Conservation (phyloP, 2,888 invertebrate genomes). For the Bembecia ichneumoniformis region DNA sequence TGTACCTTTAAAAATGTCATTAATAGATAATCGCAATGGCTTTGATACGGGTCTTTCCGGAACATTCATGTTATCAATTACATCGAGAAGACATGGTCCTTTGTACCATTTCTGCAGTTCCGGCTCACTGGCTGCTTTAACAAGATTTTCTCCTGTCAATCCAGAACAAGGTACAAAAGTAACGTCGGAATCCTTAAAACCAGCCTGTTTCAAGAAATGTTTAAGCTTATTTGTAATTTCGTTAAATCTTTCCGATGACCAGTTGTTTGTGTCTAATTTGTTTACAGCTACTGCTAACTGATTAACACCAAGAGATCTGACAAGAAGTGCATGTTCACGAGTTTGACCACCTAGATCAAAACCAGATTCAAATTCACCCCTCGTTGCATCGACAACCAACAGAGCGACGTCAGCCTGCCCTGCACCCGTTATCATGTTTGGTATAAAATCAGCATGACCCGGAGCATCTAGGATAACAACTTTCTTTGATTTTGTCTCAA, state of each 20-base stretch:
- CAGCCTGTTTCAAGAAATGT: constrained; percentile 89
- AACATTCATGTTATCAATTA: constrained; percentile 89
- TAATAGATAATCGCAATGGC: constrained; percentile 92
- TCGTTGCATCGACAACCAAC: constrained; percentile 94
- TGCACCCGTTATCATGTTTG: constrained; percentile 99
- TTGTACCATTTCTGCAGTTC: constrained; percentile 82
- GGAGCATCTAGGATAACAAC: constrained; percentile 95
- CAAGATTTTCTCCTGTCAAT: constrained; percentile 94
- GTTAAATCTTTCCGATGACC: constrained; percentile 91
- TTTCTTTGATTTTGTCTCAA: constrained; percentile 88
- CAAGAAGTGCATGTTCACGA: constrained; percentile 95
- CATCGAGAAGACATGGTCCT: constrained; percentile 87
- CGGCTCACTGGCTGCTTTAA: constrained; percentile 75
- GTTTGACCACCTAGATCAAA: constrained; percentile 99
- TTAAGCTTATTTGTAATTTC: constrained; percentile 89
- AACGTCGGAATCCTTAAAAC: constrained; percentile 89
- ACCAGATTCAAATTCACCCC: constrained; percentile 99
- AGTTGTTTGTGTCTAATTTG: constrained; percentile 95
- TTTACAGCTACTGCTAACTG: constrained; percentile 97
- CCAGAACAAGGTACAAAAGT: constrained; percentile 96
- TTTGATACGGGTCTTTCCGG: constrained; percentile 90
- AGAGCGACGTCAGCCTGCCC: constrained; percentile 98
- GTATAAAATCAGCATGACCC: constrained; percentile 99
- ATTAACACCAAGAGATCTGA: constrained; percentile 89
- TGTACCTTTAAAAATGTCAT: constrained; percentile 94